Base-by-base conservation (phyloP, 2,888 invertebrate species). In the Pharmacophagus antenor region DNA sequence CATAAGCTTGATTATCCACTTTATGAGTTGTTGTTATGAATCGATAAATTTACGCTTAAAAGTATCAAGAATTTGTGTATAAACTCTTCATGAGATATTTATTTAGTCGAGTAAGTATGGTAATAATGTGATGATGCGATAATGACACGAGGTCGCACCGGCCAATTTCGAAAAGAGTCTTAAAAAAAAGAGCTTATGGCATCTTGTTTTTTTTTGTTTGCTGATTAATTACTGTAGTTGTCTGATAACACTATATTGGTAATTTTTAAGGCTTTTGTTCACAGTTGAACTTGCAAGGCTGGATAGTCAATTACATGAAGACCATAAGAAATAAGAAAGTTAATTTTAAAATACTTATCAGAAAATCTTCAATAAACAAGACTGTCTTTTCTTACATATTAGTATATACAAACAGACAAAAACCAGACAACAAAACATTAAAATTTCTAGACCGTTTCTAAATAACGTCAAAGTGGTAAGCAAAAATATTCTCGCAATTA, bases 51-150 rank as follows among this genome's bases (percentile, higher is more conserved):
- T 55, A 31, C 6, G 18, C 15, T 41, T 3, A 15, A 41, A 44
- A 18, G 8, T 44, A 44, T 18, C 10, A 44, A n/a, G n/a, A n/a
- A n/a, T n/a, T 20, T 1, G 7, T 15, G 12, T 8, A 37, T 48
- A 41, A 55, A 31, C 20, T 41, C 23, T n/a, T 23, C 27, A 46
- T 6, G 8, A 17, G 22, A 31, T 31, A 4, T 31, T 55, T 55
- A 47, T 25, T 46, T 10, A 8, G 31, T 17, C 56, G 8, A 22
- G 27, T 52, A 37, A 3, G 52, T 41, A 27, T 23, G 41, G 5
- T 58, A 23, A 58, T 52, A 41, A n/a, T n/a, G 46, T 22, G 37
- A 47, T 53, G 25, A 17, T 4, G 44, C 25, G 21, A 41, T 58
- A 53, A 53, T 47, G 37, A 48, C 41, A 53, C 23, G 20, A 53